Evolutionary conservation across 2,113 vertebrate genomes (phyloP).

Genomic region (Neodon shergylaensis): DNA sequence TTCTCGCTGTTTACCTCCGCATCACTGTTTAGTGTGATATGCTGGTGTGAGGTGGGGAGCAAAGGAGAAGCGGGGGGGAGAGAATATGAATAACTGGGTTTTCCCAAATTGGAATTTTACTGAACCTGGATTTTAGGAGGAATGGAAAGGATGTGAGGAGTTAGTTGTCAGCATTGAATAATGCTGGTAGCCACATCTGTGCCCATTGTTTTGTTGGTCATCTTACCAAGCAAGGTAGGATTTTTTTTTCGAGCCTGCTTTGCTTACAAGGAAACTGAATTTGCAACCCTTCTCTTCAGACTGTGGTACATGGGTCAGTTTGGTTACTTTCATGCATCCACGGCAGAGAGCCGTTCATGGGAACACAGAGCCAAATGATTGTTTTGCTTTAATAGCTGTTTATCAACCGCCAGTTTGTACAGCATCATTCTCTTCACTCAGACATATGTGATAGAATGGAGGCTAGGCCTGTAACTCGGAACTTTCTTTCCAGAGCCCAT

Average conservation of each 20-base stretch:
- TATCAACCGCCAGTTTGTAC: neutral
- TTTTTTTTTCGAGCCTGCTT: neutral
- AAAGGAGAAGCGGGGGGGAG: too few species aligned
- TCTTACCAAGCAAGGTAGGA: neutral
- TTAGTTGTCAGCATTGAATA: neutral
- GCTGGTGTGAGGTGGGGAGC: too few species aligned
- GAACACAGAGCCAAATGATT: neutral
- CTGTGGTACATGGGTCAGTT: neutral
- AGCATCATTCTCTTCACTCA: neutral
- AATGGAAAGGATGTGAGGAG: neutral
- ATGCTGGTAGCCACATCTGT: neutral
- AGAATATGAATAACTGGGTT: neutral
- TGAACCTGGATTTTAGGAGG: conserved; percentile 42
- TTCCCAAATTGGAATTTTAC: conserved; percentile 7
- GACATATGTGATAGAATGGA: neutral
- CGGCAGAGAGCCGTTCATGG: rapidly evolving
- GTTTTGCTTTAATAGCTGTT: neutral
- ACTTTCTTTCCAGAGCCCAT: neutral
- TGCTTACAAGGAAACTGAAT: neutral
- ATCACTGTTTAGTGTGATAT: neutral
- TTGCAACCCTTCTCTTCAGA: neutral
- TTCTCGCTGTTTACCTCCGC: neutral
- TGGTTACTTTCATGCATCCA: neutral
- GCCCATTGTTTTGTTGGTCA: neutral
- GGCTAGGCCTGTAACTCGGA: neutral